These are phyloP conservation scores for Tortrix viridana DNA, from an alignment of 2,888 invertebrate genomes.

Conservation along the genomic window DNA sequence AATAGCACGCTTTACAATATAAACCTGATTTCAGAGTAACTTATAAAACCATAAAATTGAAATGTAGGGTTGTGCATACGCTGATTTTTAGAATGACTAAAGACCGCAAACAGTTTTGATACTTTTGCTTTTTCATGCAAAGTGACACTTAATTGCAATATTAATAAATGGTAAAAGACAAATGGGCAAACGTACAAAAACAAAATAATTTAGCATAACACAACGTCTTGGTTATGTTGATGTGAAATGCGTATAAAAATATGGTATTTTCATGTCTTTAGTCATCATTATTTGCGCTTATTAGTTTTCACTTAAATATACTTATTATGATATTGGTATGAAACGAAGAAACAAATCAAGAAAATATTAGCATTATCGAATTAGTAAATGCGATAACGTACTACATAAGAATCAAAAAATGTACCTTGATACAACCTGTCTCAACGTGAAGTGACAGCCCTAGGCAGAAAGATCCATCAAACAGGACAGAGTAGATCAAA, in stretches of 20 bases:
- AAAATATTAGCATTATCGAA: conserved; percentile 1
- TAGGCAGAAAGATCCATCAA: background rate
- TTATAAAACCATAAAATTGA: background rate
- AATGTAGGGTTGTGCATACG: conserved; percentile 1
- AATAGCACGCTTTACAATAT: conserved; percentile 2
- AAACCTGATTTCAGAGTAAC: background rate
- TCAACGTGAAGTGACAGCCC: background rate
- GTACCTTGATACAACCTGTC: background rate
- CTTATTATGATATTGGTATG: conserved; percentile 27
- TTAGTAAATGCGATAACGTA: conserved; percentile 18
- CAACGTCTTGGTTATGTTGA: background rate
- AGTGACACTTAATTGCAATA: too few relatives aligned
- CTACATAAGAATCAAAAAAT: background rate
- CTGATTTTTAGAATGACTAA: background rate
- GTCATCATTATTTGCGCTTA: background rate
- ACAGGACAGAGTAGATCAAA: too few relatives aligned
- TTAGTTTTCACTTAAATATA: conserved; percentile 21
- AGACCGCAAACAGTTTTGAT: too few relatives aligned
- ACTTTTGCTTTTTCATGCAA: too few relatives aligned
- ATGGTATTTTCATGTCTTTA: background rate
- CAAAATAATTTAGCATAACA: too few relatives aligned
- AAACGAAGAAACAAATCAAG: conserved; percentile 7
- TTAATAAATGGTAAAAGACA: too few relatives aligned
- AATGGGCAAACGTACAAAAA: too few relatives aligned
- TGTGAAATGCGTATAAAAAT: background rate